phyloP scores from a whole-genome alignment of 2,113 vertebrate genomes.

The Varanus salvator region DNA sequence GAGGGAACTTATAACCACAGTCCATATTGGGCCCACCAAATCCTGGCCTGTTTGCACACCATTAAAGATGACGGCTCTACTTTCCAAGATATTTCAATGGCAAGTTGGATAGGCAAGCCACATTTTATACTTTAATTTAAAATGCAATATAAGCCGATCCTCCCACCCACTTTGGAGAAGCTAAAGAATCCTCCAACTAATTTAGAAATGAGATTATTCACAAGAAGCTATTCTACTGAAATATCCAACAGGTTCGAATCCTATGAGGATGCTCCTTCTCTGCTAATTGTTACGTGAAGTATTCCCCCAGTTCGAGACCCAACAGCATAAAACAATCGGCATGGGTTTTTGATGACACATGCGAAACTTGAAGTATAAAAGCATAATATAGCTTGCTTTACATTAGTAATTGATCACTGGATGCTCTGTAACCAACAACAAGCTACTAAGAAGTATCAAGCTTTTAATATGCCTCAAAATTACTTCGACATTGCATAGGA shows the following conservation, averaged over 20 bases:
- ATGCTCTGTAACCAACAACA: background rate
- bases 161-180: background rate
- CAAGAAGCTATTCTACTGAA: background rate
- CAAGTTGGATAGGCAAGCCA: background rate
- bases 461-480: background rate
- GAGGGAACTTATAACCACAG: too few relatives aligned
- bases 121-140: background rate
- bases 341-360: background rate
- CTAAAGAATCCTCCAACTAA: background rate
- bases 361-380: background rate
- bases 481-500: background rate
- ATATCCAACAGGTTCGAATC: background rate
- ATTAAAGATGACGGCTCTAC: background rate
- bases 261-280: background rate
- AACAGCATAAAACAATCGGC: background rate
- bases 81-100: background rate
- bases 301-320: background rate
- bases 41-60: background rate
- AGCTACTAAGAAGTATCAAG: background rate
- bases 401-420: background rate
- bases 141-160: background rate
- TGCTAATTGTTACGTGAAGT: background rate
- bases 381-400: background rate
- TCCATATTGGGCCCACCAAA: background rate
- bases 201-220: background rate